Conservation (phyloP, 2,113 vertebrate species). For the Anoplopoma fimbria region DNA sequence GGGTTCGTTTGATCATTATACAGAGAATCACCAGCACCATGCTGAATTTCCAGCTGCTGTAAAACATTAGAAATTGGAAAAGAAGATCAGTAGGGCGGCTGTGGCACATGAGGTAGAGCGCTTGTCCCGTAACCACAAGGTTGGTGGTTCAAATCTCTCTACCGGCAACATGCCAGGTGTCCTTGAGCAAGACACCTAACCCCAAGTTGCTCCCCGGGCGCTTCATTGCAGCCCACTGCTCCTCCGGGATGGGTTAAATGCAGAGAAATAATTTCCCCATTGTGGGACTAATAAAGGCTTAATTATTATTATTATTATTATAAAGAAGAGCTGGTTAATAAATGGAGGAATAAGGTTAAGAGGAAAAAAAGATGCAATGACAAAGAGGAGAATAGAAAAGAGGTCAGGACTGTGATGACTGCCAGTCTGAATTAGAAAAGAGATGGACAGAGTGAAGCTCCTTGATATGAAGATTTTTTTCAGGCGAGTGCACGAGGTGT, state of each 20-base stretch:
- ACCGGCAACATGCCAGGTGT: too few relatives aligned
- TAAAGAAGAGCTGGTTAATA: background rate
- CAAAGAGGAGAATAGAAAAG: background rate
- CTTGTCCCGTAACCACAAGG: too few relatives aligned
- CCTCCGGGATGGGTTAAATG: too few relatives aligned
- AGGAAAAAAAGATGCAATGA: background rate
- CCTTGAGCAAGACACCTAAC: too few relatives aligned
- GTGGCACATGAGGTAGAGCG: too few relatives aligned
- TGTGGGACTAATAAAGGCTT: too few relatives aligned
- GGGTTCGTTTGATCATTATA: background rate
- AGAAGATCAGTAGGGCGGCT: slow-evolving; percentile 7
- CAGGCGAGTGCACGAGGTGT: background rate
- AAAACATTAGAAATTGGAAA: background rate
- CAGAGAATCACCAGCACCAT: background rate
- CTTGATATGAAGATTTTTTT: background rate
- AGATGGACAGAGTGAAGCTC: background rate
- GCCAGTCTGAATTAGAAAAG: slow-evolving; percentile 23
- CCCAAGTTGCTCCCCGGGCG: too few relatives aligned
- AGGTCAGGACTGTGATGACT: slow-evolving; percentile 26
- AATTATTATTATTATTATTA: too few relatives aligned
- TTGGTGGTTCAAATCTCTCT: too few relatives aligned
- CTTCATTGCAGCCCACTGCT: too few relatives aligned
- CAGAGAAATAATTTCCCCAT: too few relatives aligned
- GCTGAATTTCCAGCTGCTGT: slow-evolving; percentile 11
- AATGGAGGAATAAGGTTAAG: background rate